Evolutionary conservation across 2,888 invertebrate genomes (phyloP).

Genomic region (Acronicta aceris): DNA sequence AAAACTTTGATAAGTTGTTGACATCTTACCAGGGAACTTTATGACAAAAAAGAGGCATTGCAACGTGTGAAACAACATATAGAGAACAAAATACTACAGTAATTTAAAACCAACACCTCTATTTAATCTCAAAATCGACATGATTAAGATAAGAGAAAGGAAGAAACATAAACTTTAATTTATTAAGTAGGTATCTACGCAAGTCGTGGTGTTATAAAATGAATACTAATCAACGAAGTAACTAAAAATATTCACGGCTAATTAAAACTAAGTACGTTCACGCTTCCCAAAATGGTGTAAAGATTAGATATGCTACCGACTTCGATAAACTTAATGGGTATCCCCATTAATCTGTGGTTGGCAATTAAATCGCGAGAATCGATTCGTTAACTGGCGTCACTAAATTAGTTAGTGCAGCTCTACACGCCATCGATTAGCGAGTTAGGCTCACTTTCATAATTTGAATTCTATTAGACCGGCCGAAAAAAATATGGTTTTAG

Average conservation of each 20-base stretch:
- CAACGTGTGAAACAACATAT: too few species aligned
- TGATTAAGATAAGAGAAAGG: too few species aligned
- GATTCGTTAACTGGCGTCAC: slow-evolving; percentile 80
- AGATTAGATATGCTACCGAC: slow-evolving; percentile 73
- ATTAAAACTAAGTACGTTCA: slow-evolving; percentile 52
- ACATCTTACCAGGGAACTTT: too few species aligned
- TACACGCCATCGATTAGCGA: slow-evolving; percentile 45
- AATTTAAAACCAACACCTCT: too few species aligned
- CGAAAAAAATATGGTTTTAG: not conserved
- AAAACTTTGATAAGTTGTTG: too few species aligned
- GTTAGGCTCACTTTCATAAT: slow-evolving; percentile 24
- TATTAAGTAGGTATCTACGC: not conserved
- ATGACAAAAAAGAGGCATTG: too few species aligned
- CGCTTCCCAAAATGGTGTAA: slow-evolving; percentile 64
- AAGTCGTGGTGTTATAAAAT: not conserved
- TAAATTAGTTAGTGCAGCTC: slow-evolving; percentile 68
- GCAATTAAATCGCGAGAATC: slow-evolving; percentile 82
- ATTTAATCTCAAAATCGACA: too few species aligned
- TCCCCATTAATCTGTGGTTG: slow-evolving; percentile 66
- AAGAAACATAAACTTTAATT: too few species aligned
- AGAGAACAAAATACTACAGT: too few species aligned
- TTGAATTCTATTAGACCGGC: slow-evolving; percentile 4
- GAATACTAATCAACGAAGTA: not conserved
- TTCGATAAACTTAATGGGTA: slow-evolving; percentile 68
- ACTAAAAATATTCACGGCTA: slow-evolving; percentile 49